phyloP scores from a whole-genome alignment of 1,140 invertebrate species.

The Drosophila virilis region DNA sequence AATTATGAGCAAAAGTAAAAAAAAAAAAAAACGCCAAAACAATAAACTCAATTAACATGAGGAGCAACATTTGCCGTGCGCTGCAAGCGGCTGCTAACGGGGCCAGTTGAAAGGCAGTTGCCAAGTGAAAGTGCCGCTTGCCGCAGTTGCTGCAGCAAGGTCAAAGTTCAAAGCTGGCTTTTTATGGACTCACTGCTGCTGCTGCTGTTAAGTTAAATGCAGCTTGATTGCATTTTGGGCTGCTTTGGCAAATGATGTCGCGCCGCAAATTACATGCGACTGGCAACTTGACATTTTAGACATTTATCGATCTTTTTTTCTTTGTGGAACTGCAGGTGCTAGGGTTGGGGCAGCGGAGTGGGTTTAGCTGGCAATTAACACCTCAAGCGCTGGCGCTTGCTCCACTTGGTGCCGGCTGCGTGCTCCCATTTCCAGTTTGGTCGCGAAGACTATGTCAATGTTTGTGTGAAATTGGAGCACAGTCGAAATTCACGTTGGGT shows the following conservation, averaged over 20 bases:
- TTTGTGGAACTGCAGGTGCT: neutral
- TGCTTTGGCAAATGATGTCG: slow-evolving; percentile 60
- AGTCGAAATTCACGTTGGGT: slow-evolving; percentile 43
- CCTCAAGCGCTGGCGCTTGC: slow-evolving; percentile 28
- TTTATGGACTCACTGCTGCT: slow-evolving; percentile 22
- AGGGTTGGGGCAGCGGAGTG: neutral
- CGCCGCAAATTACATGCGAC: slow-evolving; percentile 16
- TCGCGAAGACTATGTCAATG: slow-evolving; percentile 68
- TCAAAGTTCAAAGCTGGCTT: slow-evolving; percentile 40
- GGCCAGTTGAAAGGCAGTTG: slow-evolving; percentile 50
- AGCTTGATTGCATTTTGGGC: slow-evolving; percentile 37
- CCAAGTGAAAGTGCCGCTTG: slow-evolving; percentile 71
- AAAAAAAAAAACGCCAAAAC: slow-evolving; percentile 7
- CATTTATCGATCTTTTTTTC: slow-evolving; percentile 40
- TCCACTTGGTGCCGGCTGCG: slow-evolving; percentile 9
- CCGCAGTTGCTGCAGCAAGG: slow-evolving; percentile 22
- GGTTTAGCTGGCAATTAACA: slow-evolving; percentile 64
- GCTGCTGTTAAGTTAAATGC: slow-evolving; percentile 41
- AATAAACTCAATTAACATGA: slow-evolving; percentile 74
- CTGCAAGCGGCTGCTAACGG: slow-evolving; percentile 39
- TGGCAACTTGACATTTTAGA: slow-evolving; percentile 42
- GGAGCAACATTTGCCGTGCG: slow-evolving; percentile 27
- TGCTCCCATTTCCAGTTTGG: slow-evolving; percentile 46
- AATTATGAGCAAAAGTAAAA: slow-evolving; percentile 52
- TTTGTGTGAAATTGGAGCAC: slow-evolving; percentile 64